Evolutionary conservation across 1,140 invertebrate species (phyloP), one percentile per base, ranked within the genome.

Genomic region (Euura lappo): DNA sequence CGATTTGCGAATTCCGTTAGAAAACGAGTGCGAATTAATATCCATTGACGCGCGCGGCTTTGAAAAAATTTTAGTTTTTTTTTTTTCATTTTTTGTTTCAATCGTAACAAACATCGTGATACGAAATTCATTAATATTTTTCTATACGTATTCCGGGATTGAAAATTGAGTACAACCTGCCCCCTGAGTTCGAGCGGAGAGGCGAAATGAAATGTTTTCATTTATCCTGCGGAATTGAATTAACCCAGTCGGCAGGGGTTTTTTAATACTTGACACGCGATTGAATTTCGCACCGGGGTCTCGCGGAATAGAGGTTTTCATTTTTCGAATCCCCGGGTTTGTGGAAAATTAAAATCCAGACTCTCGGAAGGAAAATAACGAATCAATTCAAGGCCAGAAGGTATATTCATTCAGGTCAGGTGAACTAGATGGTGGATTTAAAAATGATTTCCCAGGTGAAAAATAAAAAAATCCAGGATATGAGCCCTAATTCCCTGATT

Each of bases 331-430:
- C 28, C 28, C 46, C 11, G 69, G 46, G 45, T 75, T 78, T 77
- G 13, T 11, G 10, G 77, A 72, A 80, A 80, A 80, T 80, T 80
- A 80, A 80, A 78, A 74, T 76, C 74, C 76, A 81, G 80, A 80
- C 28, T 28, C 28, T 28, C 28, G 28, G 28, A 28, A 28, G 79
- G 80, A 68, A 73, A 66, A 70, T 78, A 78, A 78, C 75, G 79
- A 80, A 80, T 79, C 72, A 73, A 75, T 77, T 7, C 45, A 10
- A 11, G 4, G 28, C 28, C 1, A 28, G 28, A 28, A 28, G 28
- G 28, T 28, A 28, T 28, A 28, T 28, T 28, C 28, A 28, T 28
- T 28, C 28, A n/a, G n/a, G n/a, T n/a, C n/a, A n/a, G n/a, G n/a
- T n/a, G n/a, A n/a, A n/a, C n/a, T n/a, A n/a, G n/a, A n/a, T n/a